These are phyloP conservation scores for Metridium senile DNA, from an alignment of 92 coral and sea anemone species.

Conservation along the genomic window DNA sequence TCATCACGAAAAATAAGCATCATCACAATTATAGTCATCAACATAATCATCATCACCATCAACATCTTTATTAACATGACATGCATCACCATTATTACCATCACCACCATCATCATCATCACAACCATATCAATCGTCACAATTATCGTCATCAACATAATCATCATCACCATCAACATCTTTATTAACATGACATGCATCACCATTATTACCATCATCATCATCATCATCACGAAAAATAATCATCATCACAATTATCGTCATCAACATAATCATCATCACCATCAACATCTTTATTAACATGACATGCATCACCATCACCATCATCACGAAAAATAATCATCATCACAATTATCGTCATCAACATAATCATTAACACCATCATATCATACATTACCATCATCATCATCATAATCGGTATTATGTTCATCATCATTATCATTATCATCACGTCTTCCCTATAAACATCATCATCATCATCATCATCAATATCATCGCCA, in stretches of 20 bases:
- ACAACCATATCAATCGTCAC: too few species aligned
- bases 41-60: neutral
- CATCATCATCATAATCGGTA: too few species aligned
- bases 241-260: too few species aligned
- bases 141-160: too few species aligned
- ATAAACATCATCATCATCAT: neutral
- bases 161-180: neutral
- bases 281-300: too few species aligned
- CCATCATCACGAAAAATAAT: neutral
- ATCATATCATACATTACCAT: neutral
- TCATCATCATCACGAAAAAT: neutral
- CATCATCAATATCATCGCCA: too few species aligned
- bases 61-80: too few species aligned
- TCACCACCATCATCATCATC: neutral
- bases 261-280: neutral
- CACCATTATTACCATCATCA: too few species aligned
- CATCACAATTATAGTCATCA: neutral
- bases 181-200: too few species aligned
- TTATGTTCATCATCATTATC: neutral
- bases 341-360: neutral
- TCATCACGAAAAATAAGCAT: too few species aligned
- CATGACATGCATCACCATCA: neutral
- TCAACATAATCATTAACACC: neutral
- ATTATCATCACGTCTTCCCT: neutral
- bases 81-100: too few species aligned